Evolutionary conservation across 2,888 invertebrate genomes (phyloP), one percentile per base, ranked within the genome.

Genomic region (Chrysopilus asiliformis): DNA sequence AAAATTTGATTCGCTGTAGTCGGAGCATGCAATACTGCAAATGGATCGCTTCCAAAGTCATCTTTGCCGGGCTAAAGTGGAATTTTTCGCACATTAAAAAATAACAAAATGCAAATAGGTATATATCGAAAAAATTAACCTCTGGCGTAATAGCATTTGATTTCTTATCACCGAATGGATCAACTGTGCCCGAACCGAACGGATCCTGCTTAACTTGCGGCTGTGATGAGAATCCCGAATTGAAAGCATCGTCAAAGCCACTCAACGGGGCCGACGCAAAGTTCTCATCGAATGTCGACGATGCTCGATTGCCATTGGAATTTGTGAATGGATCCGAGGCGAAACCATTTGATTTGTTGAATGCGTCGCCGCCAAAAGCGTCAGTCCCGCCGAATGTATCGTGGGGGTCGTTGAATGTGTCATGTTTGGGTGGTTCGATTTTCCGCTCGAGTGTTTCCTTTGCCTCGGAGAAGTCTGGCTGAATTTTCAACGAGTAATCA

Each of bases 31-130:
- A 85, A 66, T 43, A 83, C 76, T 4, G 87, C 87, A 68, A 93
- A 93, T 27, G 91, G 91, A 68, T 91, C 90, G 55, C 80, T 77
- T 45, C 84, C 87, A 67, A 89, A 90, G 22, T 80, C 79, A 62
- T 82, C 80, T 56, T 78, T 79, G 20, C 72, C 71, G 35, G 59
- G 54, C 59, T 61, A 35, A 3, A 44, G 35, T 15, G 9, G n/a
- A n/a, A n/a, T n/a, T n/a, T 15, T 17, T 32, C 7, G 19, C 31
- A 31, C 31, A 16, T 31, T 13, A n/a, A n/a, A n/a, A 14, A 22
- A 16, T 29, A 25, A 32, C 9, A 36, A 31, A 28, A 22, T 17
- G 29, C 19, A n/a, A 17, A 16, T 31, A 25, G 24, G 8, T 9
- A 30, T 9, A 8, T 30, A n/a, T n/a, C n/a, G 12, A 9, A n/a